Evolutionary conservation across 92 coral and sea anemone genomes (phyloP).

Genomic region (Paramuricea clavata): DNA sequence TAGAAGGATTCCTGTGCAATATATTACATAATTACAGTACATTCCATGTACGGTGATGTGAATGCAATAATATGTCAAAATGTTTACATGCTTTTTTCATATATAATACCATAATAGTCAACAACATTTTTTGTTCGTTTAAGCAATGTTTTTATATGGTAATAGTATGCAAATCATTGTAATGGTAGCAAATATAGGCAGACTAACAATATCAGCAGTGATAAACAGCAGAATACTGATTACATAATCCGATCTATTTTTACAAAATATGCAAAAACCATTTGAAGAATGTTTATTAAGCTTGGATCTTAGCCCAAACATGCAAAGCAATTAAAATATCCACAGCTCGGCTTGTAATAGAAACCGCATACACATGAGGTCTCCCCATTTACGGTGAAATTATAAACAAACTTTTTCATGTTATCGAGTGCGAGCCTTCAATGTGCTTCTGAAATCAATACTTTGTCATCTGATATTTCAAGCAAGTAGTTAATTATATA

Average conservation of each 20-base stretch:
- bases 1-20: too few species aligned
- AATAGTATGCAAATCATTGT: not conserved
- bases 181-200: not conserved
- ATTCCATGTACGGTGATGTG: not conserved
- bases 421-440: not conserved
- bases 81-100: too few species aligned
- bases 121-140: too few species aligned
- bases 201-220: not conserved
- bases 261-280: not conserved
- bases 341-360: not conserved
- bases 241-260: not conserved
- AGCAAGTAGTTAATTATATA: not conserved
- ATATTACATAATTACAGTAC: not conserved
- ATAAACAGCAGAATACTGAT: not conserved
- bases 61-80: not conserved
- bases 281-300: not conserved
- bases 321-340: not conserved
- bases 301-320: not conserved
- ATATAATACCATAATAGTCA: too few species aligned
- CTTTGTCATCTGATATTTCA: not conserved
- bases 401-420: not conserved
- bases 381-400: not conserved
- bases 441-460: not conserved
- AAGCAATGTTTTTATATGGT: constrained; percentile 9
- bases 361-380: not conserved